Conservation (phyloP, 2,888 invertebrate genomes). For the Lacanobia wlatinum region DNA sequence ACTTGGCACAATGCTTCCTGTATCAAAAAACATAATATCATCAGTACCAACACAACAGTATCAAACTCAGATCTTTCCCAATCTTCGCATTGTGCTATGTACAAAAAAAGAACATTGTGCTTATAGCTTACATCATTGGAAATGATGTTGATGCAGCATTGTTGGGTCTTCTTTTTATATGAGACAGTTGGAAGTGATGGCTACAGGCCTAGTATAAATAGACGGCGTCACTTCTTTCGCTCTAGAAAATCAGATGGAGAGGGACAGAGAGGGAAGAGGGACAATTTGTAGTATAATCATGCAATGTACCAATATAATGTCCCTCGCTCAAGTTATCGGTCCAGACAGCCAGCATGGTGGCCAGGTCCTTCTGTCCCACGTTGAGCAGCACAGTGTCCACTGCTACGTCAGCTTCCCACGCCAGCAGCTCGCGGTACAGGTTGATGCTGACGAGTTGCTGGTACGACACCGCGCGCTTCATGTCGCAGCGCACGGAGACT, state of each 20-base stretch:
- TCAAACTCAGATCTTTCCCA: neutral
- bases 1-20: conserved; percentile 80
- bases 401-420: conserved; percentile 92
- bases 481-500: conserved; percentile 92
- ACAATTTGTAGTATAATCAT: no score
- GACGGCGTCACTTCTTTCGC: no score
- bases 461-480: conserved; percentile 91
- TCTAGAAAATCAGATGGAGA: no score
- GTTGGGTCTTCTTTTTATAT: no score
- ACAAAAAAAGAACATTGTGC: no score
- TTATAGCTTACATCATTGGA: no score
- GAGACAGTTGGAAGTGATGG: no score
- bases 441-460: conserved; percentile 70
- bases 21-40: neutral
- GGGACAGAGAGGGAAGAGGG: no score
- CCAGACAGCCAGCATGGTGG: conserved; percentile 93
- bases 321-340: conserved; percentile 93
- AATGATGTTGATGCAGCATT: no score
- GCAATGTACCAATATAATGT: conserved; percentile 86
- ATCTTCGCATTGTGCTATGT: no score
- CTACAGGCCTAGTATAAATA: no score
- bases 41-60: neutral
- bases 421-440: conserved; percentile 82
- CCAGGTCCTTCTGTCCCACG: conserved; percentile 94
- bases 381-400: conserved; percentile 93